phyloP scores from a whole-genome alignment of 30 jellyfish, hydroid and myxozoan genomes.

The Rhopilema esculentum region DNA sequence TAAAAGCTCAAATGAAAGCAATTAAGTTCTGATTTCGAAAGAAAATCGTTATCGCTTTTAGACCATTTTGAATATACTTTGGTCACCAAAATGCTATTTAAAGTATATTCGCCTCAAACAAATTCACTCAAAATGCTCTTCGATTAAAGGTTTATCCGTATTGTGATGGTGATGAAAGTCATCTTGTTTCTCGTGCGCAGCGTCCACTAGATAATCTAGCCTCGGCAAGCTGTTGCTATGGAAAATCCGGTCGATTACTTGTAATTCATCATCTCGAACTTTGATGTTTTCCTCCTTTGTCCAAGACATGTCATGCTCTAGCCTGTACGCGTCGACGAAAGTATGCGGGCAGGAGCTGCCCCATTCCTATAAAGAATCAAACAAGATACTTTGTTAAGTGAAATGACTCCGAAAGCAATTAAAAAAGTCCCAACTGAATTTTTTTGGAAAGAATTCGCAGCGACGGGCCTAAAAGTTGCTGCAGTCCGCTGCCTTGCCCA shows the following conservation, averaged over 20 bases:
- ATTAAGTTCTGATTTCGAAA: too few relatives aligned
- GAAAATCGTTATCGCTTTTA: too few relatives aligned
- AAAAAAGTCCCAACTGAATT: neutral
- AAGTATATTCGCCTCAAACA: too few relatives aligned
- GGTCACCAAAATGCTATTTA: too few relatives aligned
- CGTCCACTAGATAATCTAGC: conserved; percentile 74
- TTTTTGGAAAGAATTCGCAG: too few relatives aligned
- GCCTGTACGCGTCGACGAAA: conserved; percentile 86
- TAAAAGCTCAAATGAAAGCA: too few relatives aligned
- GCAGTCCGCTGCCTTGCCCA: too few relatives aligned
- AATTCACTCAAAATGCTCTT: conserved; percentile 52
- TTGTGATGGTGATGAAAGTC: conserved; percentile 49
- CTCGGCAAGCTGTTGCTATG: conserved; percentile 84
- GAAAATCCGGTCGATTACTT: conserved; percentile 74
- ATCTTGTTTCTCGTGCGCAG: conserved; percentile 58
- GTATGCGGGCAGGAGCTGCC: conserved; percentile 88
- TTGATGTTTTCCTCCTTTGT: conserved; percentile 80
- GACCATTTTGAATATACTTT: too few relatives aligned
- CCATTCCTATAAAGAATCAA: conserved; percentile 82
- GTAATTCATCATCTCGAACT: conserved; percentile 69
- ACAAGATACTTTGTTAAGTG: neutral
- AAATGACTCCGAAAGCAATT: neutral
- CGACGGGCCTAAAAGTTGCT: too few relatives aligned
- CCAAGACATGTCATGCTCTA: conserved; percentile 97
- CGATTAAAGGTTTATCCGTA: conserved; percentile 21